Conservation (phyloP, 2,888 invertebrate genomes). For the Lydus trimaculatus region DNA sequence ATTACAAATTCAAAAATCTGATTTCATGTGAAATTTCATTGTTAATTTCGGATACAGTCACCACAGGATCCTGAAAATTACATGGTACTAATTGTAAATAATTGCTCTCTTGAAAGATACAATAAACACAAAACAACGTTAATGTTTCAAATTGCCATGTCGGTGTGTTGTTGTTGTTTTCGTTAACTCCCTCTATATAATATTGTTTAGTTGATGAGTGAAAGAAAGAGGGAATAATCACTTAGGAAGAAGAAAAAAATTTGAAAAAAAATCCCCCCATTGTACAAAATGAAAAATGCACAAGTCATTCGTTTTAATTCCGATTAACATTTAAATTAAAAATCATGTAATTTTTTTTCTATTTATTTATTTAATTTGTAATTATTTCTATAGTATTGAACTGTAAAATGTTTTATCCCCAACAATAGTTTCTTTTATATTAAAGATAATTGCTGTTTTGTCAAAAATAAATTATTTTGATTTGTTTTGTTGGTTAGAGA, state of each 20-base stretch:
- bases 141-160: neutral
- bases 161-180: neutral
- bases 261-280: neutral
- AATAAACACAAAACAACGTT: slow-evolving; percentile 2
- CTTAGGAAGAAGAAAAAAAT: neutral
- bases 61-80: neutral
- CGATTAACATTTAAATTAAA: slow-evolving; percentile 29
- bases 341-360: neutral
- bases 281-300: slow-evolving; percentile 20
- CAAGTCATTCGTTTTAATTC: slow-evolving; percentile 29
- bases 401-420: neutral
- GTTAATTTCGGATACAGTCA: neutral
- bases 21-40: neutral
- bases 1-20: neutral
- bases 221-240: neutral
- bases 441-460: neutral
- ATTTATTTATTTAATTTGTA: neutral
- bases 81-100: slow-evolving; percentile 4
- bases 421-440: neutral
- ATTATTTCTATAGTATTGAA: neutral
- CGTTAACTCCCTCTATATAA: slow-evolving; percentile 4
- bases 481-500: too few relatives aligned
- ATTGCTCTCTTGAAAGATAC: slow-evolving; percentile 5
- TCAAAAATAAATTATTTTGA: neutral
- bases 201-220: slow-evolving; percentile 2